Conservation (phyloP, 2,888 invertebrate genomes). For the Platycnemis pennipes region DNA sequence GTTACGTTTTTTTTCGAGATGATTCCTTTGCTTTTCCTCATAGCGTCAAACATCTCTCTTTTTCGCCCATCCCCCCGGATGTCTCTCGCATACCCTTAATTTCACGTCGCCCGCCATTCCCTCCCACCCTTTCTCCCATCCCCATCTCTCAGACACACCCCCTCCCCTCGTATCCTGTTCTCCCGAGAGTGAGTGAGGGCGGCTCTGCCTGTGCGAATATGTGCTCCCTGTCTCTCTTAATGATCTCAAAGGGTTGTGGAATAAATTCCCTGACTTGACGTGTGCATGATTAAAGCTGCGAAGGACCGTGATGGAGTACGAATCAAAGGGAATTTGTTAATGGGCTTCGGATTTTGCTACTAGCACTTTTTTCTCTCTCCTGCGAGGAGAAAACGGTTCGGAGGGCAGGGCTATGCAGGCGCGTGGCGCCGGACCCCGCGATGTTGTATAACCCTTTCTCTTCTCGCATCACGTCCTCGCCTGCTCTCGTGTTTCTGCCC, state of each 20-base stretch:
- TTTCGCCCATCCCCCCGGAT: background rate
- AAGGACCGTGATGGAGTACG: slow-evolving; percentile 60
- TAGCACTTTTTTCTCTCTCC: background rate
- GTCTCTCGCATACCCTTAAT: background rate
- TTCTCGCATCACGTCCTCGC: no score
- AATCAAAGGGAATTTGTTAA: slow-evolving; percentile 65
- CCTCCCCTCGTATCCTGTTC: background rate
- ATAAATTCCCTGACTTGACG: slow-evolving; percentile 62
- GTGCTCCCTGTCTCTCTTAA: slow-evolving; percentile 56
- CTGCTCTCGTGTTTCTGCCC: no score
- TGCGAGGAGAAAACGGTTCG: background rate
- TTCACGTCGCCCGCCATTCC: background rate
- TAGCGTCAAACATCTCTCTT: background rate
- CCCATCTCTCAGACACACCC: no score
- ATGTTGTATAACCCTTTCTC: background rate
- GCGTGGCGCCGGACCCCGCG: no score
- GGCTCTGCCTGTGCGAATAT: background rate
- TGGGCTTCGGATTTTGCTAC: slow-evolving; percentile 51
- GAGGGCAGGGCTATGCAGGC: no score
- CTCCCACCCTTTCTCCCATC: background rate
- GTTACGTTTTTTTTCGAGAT: background rate
- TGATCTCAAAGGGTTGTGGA: slow-evolving; percentile 66
- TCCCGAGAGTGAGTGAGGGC: background rate
- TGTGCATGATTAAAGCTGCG: slow-evolving; percentile 61
- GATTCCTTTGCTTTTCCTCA: background rate